Evolutionary conservation across 2,888 invertebrate genomes (phyloP).

Genomic region (Platycnemis pennipes): DNA sequence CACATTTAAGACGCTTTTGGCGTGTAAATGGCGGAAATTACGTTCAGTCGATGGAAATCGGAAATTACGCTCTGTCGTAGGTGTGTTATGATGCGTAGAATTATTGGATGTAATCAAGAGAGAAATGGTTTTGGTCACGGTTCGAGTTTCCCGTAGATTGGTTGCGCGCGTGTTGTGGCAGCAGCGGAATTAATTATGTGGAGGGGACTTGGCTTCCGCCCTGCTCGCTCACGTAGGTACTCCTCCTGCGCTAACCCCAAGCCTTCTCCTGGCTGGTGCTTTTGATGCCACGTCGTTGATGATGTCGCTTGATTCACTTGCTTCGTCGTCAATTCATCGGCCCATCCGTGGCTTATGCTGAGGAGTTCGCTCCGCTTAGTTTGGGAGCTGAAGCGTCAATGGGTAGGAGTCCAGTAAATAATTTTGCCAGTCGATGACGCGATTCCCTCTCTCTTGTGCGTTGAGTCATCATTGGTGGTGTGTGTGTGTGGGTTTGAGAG

Average conservation of each 20-base stretch:
- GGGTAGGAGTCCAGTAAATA: background rate
- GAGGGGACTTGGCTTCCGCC: background rate
- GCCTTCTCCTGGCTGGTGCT: background rate
- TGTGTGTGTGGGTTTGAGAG: background rate
- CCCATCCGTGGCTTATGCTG: background rate
- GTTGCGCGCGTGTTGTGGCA: background rate
- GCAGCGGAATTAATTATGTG: background rate
- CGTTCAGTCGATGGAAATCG: background rate
- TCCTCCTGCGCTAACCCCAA: background rate
- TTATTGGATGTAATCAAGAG: background rate
- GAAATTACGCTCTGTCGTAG: too few relatives aligned
- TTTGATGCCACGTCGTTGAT: background rate
- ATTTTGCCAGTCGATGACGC: background rate
- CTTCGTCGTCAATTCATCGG: background rate
- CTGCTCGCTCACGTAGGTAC: background rate
- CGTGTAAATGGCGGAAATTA: too few relatives aligned
- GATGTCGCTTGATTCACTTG: background rate
- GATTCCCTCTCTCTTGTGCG: background rate
- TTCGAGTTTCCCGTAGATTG: background rate
- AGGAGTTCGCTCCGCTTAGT: background rate
- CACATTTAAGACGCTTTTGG: too few relatives aligned
- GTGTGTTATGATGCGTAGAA: background rate
- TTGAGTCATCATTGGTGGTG: background rate
- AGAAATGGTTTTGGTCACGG: background rate
- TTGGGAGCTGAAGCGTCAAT: background rate